A percentile compares a stretch with the other conserved stretches of the same genome.
Conservation (phyloP, 92 coral and sea anemone species). For the Palythoa grandis region DNA sequence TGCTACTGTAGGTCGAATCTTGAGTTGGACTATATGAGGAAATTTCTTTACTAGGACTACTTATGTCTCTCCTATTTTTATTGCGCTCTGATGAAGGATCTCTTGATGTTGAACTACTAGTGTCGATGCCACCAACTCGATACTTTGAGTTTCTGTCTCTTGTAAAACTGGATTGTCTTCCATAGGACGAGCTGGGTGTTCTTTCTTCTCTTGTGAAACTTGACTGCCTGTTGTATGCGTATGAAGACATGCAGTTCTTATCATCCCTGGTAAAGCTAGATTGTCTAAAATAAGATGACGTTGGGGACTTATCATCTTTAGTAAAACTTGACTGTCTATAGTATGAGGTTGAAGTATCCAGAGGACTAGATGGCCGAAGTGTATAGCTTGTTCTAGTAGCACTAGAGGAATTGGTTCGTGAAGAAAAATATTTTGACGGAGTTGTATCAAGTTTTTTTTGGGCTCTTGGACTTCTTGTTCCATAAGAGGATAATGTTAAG, state of each 20-base stretch:
- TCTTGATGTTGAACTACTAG: slow-evolving; percentile 10
- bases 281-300: slow-evolving; percentile 23
- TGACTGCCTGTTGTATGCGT: slow-evolving; percentile 21
- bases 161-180: slow-evolving; percentile 29
- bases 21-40: slow-evolving; percentile 10
- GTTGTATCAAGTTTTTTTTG: slow-evolving; percentile 19
- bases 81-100: not conserved
- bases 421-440: slow-evolving; percentile 11
- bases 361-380: slow-evolving; percentile 26
- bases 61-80: slow-evolving; percentile 1
- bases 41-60: slow-evolving; percentile 8
- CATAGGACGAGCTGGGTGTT: slow-evolving; percentile 16
- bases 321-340: slow-evolving; percentile 39
- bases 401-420: not conserved
- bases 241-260: not conserved
- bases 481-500: not conserved
- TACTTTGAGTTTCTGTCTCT: slow-evolving; percentile 9
- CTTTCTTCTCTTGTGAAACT: slow-evolving; percentile 37
- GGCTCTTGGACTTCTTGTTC: slow-evolving; percentile 19
- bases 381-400: slow-evolving; percentile 9
- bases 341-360: slow-evolving; percentile 7
- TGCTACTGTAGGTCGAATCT: not conserved
- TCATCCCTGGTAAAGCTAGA: slow-evolving; percentile 42
- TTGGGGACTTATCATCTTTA: slow-evolving; percentile 18
- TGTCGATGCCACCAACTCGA: not conserved